Evolutionary conservation across 2,888 invertebrate species (phyloP).

Genomic region (Dynastes tityus): DNA sequence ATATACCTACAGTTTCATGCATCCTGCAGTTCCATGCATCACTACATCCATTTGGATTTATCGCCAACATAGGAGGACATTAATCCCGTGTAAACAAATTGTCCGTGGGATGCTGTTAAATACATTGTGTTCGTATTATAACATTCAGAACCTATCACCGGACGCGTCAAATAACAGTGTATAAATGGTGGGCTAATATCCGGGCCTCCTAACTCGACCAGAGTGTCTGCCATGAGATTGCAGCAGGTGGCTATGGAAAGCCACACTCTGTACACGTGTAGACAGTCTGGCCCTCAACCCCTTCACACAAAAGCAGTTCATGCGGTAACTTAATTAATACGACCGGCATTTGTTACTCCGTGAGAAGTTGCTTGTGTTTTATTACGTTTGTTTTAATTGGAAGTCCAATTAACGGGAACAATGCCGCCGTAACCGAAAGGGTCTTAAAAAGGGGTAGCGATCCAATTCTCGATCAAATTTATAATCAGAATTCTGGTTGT

Average conservation of each 20-base stretch:
- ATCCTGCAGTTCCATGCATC: neutral
- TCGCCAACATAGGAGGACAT: neutral
- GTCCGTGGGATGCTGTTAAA: constrained; percentile 27
- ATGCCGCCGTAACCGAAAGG: neutral
- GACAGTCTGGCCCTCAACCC: constrained; percentile 33
- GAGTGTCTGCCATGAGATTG: constrained; percentile 28
- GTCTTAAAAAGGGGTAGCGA: neutral
- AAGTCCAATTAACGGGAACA: constrained; percentile 26
- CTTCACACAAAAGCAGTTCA: constrained; percentile 37
- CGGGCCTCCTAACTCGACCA: constrained; percentile 34
- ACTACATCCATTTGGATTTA: neutral
- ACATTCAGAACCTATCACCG: constrained; percentile 20
- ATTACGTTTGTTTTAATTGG: constrained; percentile 29
- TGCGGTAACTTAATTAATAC: constrained; percentile 38
- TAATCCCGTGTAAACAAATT: constrained; percentile 17
- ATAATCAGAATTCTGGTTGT: too few relatives aligned
- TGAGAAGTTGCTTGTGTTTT: constrained; percentile 29
- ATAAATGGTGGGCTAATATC: constrained; percentile 29
- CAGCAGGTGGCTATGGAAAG: constrained; percentile 41
- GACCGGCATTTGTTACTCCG: constrained; percentile 35
- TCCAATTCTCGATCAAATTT: neutral
- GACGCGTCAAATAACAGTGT: constrained; percentile 27
- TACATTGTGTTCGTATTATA: constrained; percentile 6
- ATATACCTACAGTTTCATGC: too few relatives aligned
- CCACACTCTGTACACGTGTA: constrained; percentile 21